Percentiles rank a stretch among this genome's conserved stretches.
Evolutionary conservation across 2,113 vertebrate genomes (phyloP).

Genomic region (Mesoclemmys tuberculata): DNA sequence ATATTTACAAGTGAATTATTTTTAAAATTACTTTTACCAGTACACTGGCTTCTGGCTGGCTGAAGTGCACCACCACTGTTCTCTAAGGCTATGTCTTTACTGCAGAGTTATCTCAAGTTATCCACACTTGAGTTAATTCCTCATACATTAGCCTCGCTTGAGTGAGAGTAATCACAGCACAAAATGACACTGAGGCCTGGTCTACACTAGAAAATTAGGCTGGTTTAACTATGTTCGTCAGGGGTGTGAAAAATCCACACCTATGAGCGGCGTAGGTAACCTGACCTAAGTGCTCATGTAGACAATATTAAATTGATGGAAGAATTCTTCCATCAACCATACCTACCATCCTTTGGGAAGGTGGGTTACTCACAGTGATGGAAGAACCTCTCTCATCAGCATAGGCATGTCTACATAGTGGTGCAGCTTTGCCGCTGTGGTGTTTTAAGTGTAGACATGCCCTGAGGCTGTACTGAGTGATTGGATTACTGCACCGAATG

Average conservation of each 20-base stretch:
- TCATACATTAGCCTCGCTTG: background rate
- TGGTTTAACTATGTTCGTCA: background rate
- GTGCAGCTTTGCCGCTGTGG: background rate
- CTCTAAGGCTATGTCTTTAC: background rate
- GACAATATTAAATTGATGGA: background rate
- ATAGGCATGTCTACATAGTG: background rate
- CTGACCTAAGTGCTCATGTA: background rate
- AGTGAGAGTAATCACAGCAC: accelerated
- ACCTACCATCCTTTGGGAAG: background rate
- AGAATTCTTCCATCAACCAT: background rate
- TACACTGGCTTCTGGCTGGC: background rate
- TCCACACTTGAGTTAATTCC: background rate
- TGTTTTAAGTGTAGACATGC: background rate
- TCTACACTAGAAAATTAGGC: no score
- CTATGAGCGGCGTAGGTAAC: background rate
- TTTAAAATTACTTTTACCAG: background rate
- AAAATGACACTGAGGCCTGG: background rate
- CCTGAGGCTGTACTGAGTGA: background rate
- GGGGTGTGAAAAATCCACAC: background rate
- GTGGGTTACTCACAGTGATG: background rate
- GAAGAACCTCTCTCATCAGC: background rate
- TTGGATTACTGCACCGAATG: background rate
- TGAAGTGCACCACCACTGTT: accelerated
- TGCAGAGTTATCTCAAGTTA: background rate
- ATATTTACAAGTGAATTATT: background rate